phyloP scores from a whole-genome alignment of 2,888 invertebrate species.

The Abrostola tripartita region DNA sequence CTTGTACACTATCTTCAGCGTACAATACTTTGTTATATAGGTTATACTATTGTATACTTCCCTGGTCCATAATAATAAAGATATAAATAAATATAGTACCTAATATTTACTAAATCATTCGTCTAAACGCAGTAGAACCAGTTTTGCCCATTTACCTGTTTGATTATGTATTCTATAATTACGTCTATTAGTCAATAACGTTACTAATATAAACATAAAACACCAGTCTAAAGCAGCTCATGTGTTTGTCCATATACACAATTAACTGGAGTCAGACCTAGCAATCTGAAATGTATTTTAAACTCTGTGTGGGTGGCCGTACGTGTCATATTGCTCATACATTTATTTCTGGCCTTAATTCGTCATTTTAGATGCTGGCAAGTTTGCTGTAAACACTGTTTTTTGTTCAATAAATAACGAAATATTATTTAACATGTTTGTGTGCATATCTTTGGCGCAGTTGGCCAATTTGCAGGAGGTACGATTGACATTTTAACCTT shows the following conservation, averaged over 20 bases:
- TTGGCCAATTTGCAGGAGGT: constrained; percentile 52
- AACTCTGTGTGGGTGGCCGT: constrained; percentile 68
- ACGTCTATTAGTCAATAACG: constrained; percentile 49
- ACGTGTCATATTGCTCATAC: constrained; percentile 68
- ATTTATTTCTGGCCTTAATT: constrained; percentile 68
- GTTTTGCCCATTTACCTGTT: constrained; percentile 35
- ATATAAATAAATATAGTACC: too few relatives aligned
- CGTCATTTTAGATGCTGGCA: constrained; percentile 73
- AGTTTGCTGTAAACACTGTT: constrained; percentile 63
- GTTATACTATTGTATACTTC: too few relatives aligned
- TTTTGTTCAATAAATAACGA: constrained; percentile 53
- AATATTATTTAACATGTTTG: constrained; percentile 52
- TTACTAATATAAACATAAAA: constrained; percentile 52
- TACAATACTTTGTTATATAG: too few relatives aligned
- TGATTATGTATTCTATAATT: constrained; percentile 64
- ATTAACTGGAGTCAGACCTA: constrained; percentile 36
- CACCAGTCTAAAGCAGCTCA: constrained; percentile 47
- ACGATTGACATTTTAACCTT: constrained; percentile 19
- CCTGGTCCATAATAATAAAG: too few relatives aligned
- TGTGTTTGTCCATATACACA: constrained; percentile 29
- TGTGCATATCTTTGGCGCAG: constrained; percentile 52
- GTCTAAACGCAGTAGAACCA: not conserved
- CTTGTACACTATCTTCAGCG: too few relatives aligned
- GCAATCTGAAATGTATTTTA: constrained; percentile 66
- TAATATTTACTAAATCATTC: too few relatives aligned